Evolutionary conservation across 2,888 invertebrate genomes (phyloP).

Genomic region (Caenorhabditis sulstoni): DNA sequence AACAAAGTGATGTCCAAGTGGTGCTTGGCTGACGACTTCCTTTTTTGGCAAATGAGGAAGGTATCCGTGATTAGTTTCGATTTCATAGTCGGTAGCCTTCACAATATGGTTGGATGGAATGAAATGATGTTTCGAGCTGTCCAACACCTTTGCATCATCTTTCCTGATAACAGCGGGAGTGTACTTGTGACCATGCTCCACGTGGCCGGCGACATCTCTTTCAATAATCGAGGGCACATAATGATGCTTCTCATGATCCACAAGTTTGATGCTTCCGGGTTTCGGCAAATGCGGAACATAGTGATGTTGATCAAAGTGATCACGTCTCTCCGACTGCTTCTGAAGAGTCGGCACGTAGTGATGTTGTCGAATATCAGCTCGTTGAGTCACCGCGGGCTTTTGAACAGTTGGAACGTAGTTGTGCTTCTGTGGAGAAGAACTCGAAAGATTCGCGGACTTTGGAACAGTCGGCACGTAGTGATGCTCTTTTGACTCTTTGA

Average conservation of each 20-base stretch:
- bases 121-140: constrained; percentile 33
- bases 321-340: constrained; percentile 29
- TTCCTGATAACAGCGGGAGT: constrained; percentile 22
- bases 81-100: constrained; percentile 1
- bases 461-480: constrained; percentile 48
- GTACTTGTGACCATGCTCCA: constrained; percentile 35
- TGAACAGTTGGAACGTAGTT: constrained; percentile 38
- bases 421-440: constrained; percentile 18
- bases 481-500: constrained; percentile 27
- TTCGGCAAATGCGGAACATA: constrained; percentile 40
- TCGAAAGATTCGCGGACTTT: not conserved
- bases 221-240: constrained; percentile 39
- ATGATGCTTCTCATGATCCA: constrained; percentile 41
- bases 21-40: not conserved
- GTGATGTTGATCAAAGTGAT: constrained; percentile 37
- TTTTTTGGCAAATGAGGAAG: constrained; percentile 30
- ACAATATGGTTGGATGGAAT: constrained; percentile 25
- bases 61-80: constrained; percentile 29
- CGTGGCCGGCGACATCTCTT: constrained; percentile 9
- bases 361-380: constrained; percentile 43
- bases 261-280: constrained; percentile 13
- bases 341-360: constrained; percentile 37
- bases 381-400: constrained; percentile 1
- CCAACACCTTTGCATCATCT: constrained; percentile 19
- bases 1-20: constrained; percentile 31